A percentile compares a stretch with the other conserved stretches of the same genome.
Conservation (phyloP, 2,888 invertebrate genomes). For the Oeneis ivallda region DNA sequence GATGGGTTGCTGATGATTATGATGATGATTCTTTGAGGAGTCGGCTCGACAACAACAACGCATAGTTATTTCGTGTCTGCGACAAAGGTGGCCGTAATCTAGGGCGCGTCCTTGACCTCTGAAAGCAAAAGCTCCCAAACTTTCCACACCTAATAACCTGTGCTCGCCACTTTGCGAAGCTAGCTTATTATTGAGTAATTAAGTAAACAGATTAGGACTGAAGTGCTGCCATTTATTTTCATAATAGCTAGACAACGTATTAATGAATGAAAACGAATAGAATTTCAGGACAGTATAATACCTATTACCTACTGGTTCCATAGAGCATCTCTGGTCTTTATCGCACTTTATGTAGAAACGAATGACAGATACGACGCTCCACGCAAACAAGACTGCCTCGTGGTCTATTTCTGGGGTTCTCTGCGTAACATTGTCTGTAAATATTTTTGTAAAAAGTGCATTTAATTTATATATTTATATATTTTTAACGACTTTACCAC, state of each 20-base stretch:
- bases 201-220: neutral
- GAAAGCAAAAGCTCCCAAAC: constrained; percentile 9
- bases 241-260: neutral
- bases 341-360: too few species aligned
- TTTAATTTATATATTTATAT: too few species aligned
- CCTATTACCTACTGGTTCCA: too few species aligned
- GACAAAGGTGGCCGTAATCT: constrained; percentile 4
- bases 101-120: constrained; percentile 27
- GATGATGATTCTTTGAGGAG: too few species aligned
- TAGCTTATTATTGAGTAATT: neutral
- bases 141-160: constrained; percentile 9
- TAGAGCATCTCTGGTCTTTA: too few species aligned
- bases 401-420: too few species aligned
- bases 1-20: too few species aligned
- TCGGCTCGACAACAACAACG: neutral
- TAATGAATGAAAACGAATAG: neutral
- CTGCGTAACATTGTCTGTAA: too few species aligned
- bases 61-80: neutral
- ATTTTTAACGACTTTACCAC: too few species aligned
- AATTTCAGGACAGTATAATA: neutral
- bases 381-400: too few species aligned
- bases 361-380: too few species aligned
- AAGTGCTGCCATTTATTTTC: neutral
- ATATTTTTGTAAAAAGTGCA: too few species aligned
- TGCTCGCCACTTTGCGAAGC: neutral